A percentile compares a stretch with the other conserved stretches of the same genome.
These are phyloP conservation scores for Tauraco hartlaubi DNA, from an alignment of 2,797 vertebrate species.

Conservation along the genomic window DNA sequence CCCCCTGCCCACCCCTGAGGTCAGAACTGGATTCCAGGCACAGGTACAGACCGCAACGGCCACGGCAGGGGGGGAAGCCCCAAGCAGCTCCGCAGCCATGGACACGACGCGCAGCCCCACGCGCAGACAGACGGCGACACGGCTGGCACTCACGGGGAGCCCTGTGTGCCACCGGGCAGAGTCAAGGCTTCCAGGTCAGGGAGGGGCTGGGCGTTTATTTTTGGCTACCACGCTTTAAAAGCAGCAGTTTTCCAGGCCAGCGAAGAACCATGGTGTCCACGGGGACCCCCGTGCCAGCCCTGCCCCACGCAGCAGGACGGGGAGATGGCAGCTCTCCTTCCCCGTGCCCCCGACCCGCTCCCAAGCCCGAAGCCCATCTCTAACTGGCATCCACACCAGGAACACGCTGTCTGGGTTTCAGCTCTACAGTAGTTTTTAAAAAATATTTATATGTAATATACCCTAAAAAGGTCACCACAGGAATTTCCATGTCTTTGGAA, in stretches of 20 bases:
- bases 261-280: not conserved
- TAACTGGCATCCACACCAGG: not conserved
- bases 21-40: conserved; percentile 23
- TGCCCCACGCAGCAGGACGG: accelerated
- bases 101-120: conserved; percentile 14
- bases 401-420: not conserved
- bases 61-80: not conserved
- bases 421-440: conserved; percentile 73
- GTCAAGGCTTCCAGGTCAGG: not conserved
- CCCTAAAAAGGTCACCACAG: conserved; percentile 71
- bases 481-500: conserved; percentile 60
- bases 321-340: not conserved
- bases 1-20: conserved; percentile 5
- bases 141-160: not conserved
- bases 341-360: accelerated
- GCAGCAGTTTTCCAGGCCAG: not conserved
- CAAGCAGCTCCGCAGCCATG: not conserved
- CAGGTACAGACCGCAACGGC: not conserved
- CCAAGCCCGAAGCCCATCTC: not conserved
- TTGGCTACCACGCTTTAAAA: not conserved
- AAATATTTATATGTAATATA: conserved; percentile 48
- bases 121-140: conserved; percentile 1
- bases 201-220: accelerated
- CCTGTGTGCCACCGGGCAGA: not conserved
- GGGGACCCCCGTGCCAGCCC: not conserved